Conservation (phyloP, 2,797 vertebrate genomes). For the Podarcis siculus region DNA sequence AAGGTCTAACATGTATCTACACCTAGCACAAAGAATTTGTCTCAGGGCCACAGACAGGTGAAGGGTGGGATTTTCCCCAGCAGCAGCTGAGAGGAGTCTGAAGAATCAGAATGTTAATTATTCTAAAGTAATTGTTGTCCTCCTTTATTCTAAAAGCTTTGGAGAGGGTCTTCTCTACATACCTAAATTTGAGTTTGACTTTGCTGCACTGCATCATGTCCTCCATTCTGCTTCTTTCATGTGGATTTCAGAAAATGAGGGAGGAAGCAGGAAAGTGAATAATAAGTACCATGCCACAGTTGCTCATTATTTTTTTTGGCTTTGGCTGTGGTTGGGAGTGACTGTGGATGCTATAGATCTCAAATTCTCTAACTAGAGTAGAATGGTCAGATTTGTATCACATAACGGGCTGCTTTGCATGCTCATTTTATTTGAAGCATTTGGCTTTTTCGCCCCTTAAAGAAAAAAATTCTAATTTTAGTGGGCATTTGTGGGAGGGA, state of each 20-base stretch:
- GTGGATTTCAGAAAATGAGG: background rate
- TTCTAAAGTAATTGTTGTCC: background rate
- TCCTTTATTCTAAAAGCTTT: background rate
- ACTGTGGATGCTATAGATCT: background rate
- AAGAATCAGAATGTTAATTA: constrained; percentile 1
- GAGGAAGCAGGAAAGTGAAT: background rate
- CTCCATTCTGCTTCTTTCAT: background rate
- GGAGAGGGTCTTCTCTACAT: background rate
- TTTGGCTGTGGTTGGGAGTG: background rate
- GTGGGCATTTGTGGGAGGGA: background rate
- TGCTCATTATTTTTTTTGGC: background rate
- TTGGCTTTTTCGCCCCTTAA: no score
- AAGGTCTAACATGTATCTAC: background rate
- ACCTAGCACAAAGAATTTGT: background rate
- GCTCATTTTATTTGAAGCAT: background rate
- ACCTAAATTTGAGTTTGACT: background rate
- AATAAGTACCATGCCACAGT: background rate
- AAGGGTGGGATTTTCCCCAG: background rate
- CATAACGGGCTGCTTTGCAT: background rate
- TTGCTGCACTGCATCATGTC: background rate
- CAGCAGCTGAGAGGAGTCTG: background rate
- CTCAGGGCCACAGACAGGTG: background rate
- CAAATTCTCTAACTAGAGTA: background rate
- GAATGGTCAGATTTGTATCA: background rate
- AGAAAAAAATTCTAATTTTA: no score